Evolutionary conservation across 2,888 invertebrate genomes (phyloP), one percentile per base, ranked within the genome.

Genomic region (Anthophora plumipes): DNA sequence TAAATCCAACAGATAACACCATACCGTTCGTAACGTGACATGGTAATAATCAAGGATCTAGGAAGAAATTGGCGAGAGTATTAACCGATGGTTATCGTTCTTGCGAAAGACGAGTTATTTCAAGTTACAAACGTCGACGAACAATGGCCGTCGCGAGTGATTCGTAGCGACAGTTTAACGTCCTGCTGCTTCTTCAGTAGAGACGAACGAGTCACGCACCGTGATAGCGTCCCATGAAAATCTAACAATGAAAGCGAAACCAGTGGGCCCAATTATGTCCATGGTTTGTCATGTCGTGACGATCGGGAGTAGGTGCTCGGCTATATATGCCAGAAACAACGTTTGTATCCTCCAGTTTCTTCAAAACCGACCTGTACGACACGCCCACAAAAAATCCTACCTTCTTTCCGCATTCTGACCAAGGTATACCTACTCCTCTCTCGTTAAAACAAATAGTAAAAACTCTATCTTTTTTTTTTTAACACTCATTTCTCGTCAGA

Each of bases 221-320:
- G 90, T 83, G 88, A 87, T 78, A 80, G 87, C 84, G 85, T 88
- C 86, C 88, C 88, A 89, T 91, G 90, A 88, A 90, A 89, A 90
- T 89, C 87, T 86, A 89, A 91, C 91, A 91, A 93, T 88, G 93
- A 93, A 93, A 93, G 93, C 93, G 93, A 93, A 93, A 93, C 93
- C 91, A 85, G 66, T 39, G 75, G 73, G 83, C 39, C 66, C 92
- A 92, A 93, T 93, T 93, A 92, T 90, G 88, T 89, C 83, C 85
- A 82, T 81, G 77, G 77, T 71, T 88, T 84, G 85, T 85, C 85
- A 80, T 84, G 80, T 85, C 84, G 82, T 87, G 89, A 90, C 88
- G 86, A 88, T 80, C 77, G 76, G 70, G 77, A 83, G 79, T 80
- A 83, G 83, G 85, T 83, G 71, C 84, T 69, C 85, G 87, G 82